Conservation (phyloP, 1,140 invertebrate genomes). For the Orchesella cincta region DNA sequence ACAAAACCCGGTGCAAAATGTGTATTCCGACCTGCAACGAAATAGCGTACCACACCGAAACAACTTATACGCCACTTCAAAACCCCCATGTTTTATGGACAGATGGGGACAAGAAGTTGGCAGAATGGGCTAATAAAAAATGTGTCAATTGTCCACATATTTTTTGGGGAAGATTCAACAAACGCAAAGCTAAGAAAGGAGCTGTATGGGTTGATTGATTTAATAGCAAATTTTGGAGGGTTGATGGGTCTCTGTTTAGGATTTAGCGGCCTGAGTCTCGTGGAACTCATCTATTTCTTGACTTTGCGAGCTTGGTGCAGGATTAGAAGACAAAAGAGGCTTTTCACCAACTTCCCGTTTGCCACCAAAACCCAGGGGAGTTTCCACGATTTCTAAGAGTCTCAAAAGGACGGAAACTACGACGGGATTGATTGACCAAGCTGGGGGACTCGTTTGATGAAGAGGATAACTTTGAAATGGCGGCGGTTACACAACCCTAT, state of each 20-base stretch:
- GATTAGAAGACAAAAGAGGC: background rate
- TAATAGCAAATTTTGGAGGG: conserved; percentile 36
- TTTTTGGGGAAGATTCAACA: conserved; percentile 23
- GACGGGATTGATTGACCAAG: background rate
- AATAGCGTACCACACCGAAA: conserved; percentile 26
- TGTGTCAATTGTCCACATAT: conserved; percentile 18
- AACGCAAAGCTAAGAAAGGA: conserved; percentile 32
- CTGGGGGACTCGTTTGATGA: too few relatives aligned
- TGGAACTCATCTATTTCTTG: conserved; percentile 38
- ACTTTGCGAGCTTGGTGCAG: conserved; percentile 33
- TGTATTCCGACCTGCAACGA: conserved; percentile 16
- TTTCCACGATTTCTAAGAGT: too few relatives aligned
- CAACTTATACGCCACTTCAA: conserved; percentile 31
- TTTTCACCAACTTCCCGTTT: background rate
- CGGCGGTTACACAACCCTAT: too few relatives aligned
- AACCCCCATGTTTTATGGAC: conserved; percentile 21
- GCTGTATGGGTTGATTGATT: conserved; percentile 32
- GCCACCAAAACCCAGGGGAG: background rate
- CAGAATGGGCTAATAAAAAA: conserved; percentile 30
- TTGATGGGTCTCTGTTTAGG: conserved; percentile 32
- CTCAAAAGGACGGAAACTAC: background rate
- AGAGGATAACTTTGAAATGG: background rate
- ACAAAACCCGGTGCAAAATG: conserved; percentile 24
- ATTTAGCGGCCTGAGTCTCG: conserved; percentile 29
- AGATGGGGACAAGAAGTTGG: background rate